phyloP scores from a whole-genome alignment of 2,113 vertebrate species.

The Mus spicilegus region DNA sequence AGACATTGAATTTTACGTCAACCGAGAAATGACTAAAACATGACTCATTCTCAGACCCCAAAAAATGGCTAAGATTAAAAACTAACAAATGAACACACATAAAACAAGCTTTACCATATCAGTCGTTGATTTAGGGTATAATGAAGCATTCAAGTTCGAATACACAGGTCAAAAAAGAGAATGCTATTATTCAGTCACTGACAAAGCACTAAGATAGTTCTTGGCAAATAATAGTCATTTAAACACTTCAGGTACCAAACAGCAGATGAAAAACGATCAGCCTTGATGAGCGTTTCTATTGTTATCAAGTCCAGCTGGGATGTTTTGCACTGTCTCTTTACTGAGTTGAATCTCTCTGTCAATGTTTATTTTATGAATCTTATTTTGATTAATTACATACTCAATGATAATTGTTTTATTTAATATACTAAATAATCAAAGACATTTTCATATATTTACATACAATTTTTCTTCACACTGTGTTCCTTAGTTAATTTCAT shows the following conservation, averaged over 20 bases:
- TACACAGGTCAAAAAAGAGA: not conserved
- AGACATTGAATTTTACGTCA: not conserved
- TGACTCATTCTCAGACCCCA: not conserved
- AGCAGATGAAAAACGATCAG: not conserved
- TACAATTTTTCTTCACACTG: not conserved
- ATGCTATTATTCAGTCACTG: not conserved
- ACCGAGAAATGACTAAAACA: not conserved
- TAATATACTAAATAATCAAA: not conserved
- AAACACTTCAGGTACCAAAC: not conserved
- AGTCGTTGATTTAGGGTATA: not conserved
- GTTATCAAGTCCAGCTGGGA: not conserved
- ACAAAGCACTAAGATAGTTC: not conserved
- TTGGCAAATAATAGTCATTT: not conserved
- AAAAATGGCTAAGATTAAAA: not conserved
- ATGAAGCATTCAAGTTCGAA: not conserved
- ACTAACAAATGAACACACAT: not conserved
- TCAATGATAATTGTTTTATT: not conserved
- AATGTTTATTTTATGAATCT: not conserved
- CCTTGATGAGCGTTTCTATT: not conserved
- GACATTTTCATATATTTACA: not conserved
- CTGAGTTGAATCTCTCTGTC: not conserved
- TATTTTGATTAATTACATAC: not conserved
- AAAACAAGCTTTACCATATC: not conserved
- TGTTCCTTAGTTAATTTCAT: not conserved
- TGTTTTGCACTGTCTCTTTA: not conserved